These are phyloP conservation scores for Sterna hirundo DNA, from an alignment of 2,113 vertebrate species.

Conservation along the genomic window DNA sequence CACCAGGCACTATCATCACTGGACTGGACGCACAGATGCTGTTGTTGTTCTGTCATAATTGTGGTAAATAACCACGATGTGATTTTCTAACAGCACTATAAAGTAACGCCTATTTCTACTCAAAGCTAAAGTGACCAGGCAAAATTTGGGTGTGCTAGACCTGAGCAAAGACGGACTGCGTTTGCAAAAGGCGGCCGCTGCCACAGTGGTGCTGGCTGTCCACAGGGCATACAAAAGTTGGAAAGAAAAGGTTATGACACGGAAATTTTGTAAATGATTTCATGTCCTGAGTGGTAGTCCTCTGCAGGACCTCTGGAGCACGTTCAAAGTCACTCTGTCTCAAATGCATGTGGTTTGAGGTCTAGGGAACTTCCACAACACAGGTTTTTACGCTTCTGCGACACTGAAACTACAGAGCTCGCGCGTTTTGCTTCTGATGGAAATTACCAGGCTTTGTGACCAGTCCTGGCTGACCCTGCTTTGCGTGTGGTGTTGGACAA, in stretches of 20 bases:
- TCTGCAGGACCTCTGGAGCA: not conserved
- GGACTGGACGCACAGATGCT: not conserved
- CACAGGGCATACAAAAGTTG: not conserved
- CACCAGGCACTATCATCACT: not conserved
- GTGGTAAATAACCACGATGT: not conserved
- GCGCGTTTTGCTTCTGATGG: not conserved
- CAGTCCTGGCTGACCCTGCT: not conserved
- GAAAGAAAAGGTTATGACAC: not conserved
- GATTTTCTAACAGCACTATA: not conserved
- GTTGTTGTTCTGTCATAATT: not conserved
- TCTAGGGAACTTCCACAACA: not conserved
- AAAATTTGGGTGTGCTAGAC: not conserved
- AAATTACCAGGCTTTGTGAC: not conserved
- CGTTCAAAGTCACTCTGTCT: not conserved
- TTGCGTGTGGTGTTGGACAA: not conserved
- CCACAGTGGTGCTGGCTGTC: not conserved
- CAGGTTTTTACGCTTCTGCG: fast-evolving
- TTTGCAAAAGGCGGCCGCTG: not conserved
- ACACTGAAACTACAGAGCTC: not conserved
- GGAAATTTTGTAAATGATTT: not conserved
- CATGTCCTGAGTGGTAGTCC: fast-evolving
- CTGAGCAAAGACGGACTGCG: not conserved
- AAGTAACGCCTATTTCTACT: not conserved
- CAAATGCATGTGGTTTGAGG: not conserved
- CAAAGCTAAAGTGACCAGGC: not conserved